These are phyloP conservation scores for Agrotis exclamationis DNA, from an alignment of 2,888 invertebrate genomes.

Conservation along the genomic window DNA sequence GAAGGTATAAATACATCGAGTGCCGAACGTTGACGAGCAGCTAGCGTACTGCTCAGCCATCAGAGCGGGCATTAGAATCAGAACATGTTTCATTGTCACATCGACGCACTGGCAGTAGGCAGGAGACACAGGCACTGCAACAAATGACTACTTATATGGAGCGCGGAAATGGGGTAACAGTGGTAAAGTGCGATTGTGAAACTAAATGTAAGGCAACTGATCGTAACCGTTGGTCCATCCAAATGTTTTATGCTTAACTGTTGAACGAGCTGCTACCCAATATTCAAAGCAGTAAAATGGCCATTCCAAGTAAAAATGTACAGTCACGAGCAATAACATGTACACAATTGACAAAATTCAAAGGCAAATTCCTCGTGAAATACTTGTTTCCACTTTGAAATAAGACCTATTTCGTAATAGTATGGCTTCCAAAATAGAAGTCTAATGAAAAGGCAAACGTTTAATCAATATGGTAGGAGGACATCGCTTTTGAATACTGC, in stretches of 20 bases:
- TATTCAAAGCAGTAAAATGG: neutral
- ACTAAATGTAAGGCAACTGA: neutral
- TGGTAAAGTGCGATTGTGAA: neutral
- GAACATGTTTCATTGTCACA: slow-evolving; percentile 53
- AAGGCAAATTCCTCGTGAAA: too few relatives aligned
- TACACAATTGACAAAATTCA: too few relatives aligned
- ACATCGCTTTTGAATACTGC: too few relatives aligned
- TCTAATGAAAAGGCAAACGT: too few relatives aligned
- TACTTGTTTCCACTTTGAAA: too few relatives aligned
- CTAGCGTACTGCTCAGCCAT: slow-evolving; percentile 17
- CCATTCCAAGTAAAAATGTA: too few relatives aligned
- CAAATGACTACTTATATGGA: slow-evolving; percentile 12
- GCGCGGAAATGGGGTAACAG: neutral
- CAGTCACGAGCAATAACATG: too few relatives aligned
- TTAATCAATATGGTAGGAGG: too few relatives aligned
- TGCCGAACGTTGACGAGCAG: slow-evolving; percentile 42
- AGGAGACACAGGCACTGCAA: neutral
- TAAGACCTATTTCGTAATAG: too few relatives aligned
- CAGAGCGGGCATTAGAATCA: slow-evolving; percentile 41
- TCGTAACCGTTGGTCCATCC: neutral
- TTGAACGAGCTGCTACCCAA: neutral
- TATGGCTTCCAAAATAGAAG: too few relatives aligned
- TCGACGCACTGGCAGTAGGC: neutral
- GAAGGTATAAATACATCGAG: slow-evolving; percentile 61
- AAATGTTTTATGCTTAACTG: neutral